Percentiles rank a stretch among this genome's conserved stretches.
These are phyloP conservation scores for Rhadinocentrus ornatus DNA, from an alignment of 2,797 vertebrate species.

Conservation along the genomic window DNA sequence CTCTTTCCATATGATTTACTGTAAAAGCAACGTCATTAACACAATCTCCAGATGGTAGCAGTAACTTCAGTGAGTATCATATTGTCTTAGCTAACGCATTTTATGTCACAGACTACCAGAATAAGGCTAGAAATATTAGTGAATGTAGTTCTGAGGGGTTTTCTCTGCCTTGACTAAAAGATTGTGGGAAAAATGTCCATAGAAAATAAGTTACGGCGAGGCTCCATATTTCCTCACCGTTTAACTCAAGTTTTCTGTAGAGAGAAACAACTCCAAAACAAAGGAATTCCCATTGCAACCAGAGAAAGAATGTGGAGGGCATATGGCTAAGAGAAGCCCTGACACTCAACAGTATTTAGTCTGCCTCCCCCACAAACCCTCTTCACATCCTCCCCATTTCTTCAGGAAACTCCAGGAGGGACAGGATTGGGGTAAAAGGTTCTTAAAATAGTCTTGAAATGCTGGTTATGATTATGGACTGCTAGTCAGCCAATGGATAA, in stretches of 20 bases:
- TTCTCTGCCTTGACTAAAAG: conserved; percentile 23
- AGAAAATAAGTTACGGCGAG: conserved; percentile 61
- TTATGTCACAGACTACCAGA: conserved; percentile 12
- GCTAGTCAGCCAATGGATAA: conserved; percentile 46
- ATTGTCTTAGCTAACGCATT: neutral
- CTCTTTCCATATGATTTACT: neutral
- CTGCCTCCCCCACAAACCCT: conserved; percentile 66
- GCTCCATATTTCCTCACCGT: conserved; percentile 68
- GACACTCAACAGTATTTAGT: conserved; percentile 74
- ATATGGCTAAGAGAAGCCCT: conserved; percentile 68
- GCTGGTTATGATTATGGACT: conserved; percentile 60
- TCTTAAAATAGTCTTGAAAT: conserved; percentile 71
- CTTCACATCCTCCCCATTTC: conserved; percentile 40
- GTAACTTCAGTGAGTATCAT: neutral
- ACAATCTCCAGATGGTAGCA: neutral
- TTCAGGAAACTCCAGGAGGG: conserved; percentile 48
- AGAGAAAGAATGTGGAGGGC: conserved; percentile 78
- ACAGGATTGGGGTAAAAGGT: conserved; percentile 73
- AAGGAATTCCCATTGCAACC: conserved; percentile 79
- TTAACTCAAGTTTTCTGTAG: conserved; percentile 63
- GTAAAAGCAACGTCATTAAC: neutral
- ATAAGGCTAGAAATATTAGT: conserved; percentile 21
- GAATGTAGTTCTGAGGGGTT: conserved; percentile 32
- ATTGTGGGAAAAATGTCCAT: conserved; percentile 55
- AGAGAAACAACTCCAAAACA: conserved; percentile 70